phyloP scores from a whole-genome alignment of 2,888 invertebrate genomes.

The Dyspetes luteomarginatus region DNA sequence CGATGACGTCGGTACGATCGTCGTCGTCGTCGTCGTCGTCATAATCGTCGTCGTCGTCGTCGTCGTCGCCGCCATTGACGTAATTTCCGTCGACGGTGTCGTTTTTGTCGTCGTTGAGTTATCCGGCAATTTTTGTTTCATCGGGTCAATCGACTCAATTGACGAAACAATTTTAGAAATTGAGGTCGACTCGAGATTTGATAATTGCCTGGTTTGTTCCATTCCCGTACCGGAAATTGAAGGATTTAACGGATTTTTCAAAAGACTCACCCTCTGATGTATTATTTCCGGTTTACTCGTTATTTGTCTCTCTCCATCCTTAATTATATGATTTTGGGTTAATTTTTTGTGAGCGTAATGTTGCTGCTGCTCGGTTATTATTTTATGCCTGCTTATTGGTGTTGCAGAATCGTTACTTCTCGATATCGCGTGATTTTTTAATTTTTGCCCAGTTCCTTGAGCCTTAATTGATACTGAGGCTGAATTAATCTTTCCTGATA shows the following conservation, averaged over 20 bases:
- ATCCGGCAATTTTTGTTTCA: constrained; percentile 86
- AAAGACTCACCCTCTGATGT: constrained; percentile 76
- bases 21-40: neutral
- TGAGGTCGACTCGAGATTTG: constrained; percentile 36
- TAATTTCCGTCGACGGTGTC: constrained; percentile 54
- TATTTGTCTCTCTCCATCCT: constrained; percentile 65
- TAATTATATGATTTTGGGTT: constrained; percentile 76
- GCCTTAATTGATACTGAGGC: constrained; percentile 67
- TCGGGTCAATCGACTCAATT: constrained; percentile 84
- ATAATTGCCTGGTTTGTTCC: constrained; percentile 58
- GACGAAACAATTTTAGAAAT: constrained; percentile 76
- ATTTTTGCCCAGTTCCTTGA: constrained; percentile 74
- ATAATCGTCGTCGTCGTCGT: constrained; percentile 8
- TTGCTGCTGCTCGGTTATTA: constrained; percentile 58
- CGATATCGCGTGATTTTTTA: constrained; percentile 77
- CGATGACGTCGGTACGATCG: constrained; percentile 15
- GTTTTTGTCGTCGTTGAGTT: constrained; percentile 73
- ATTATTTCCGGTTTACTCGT: constrained; percentile 72
- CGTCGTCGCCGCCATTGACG: constrained; percentile 5
- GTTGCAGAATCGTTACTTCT: constrained; percentile 71
- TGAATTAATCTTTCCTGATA: constrained; percentile 66
- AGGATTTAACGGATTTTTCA: constrained; percentile 73
- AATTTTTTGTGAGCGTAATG: constrained; percentile 74
- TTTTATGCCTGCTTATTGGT: constrained; percentile 75
- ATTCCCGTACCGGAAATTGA: constrained; percentile 64